phyloP scores from a whole-genome alignment of 2,113 vertebrate genomes.

The Oreotrochilus melanogaster region DNA sequence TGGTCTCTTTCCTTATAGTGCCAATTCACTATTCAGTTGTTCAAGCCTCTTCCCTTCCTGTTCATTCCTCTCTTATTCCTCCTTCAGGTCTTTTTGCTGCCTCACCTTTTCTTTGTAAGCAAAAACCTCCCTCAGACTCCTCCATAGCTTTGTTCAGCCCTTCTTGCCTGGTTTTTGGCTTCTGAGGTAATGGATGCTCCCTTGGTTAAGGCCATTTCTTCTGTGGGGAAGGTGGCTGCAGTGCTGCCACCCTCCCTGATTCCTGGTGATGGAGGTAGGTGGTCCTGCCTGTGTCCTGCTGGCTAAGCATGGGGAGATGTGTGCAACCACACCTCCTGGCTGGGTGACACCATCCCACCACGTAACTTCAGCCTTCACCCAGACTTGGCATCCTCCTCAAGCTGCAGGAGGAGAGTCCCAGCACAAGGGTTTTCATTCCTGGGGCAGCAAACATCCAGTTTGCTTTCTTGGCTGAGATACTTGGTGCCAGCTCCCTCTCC shows the following conservation, averaged over 20 bases:
- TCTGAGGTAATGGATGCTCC: background rate
- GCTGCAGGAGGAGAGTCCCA: background rate
- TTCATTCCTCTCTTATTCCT: background rate
- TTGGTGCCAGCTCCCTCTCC: background rate
- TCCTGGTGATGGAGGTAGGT: background rate
- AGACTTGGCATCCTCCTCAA: background rate
- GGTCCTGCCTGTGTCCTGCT: background rate
- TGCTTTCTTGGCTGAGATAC: background rate
- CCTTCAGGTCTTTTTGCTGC: background rate
- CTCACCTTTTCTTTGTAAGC: background rate
- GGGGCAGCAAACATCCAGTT: background rate
- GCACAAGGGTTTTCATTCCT: background rate
- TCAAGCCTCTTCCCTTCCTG: background rate
- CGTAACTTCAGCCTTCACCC: background rate
- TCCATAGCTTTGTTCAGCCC: background rate
- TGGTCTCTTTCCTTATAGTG: background rate
- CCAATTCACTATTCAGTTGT: background rate
- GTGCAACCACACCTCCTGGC: background rate
- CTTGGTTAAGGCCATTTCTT: background rate
- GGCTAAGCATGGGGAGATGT: background rate
- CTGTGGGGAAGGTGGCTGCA: fast-evolving
- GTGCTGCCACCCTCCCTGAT: background rate
- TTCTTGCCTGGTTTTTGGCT: background rate
- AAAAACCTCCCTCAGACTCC: background rate
- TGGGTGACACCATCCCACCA: background rate